These are phyloP conservation scores for Papilio dardanus DNA, from an alignment of 1,140 invertebrate genomes.

Conservation along the genomic window DNA sequence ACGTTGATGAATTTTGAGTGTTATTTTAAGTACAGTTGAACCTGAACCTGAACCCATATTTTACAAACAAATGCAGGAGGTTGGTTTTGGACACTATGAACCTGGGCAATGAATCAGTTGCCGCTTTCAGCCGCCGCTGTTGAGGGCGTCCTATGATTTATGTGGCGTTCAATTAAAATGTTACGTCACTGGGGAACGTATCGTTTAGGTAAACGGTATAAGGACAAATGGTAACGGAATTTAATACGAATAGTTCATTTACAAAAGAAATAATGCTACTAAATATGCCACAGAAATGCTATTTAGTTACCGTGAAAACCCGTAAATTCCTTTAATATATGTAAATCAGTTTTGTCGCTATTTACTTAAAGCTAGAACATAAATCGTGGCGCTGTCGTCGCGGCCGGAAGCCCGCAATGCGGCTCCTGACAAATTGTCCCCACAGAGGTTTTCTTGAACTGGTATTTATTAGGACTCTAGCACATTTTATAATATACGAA, in stretches of 20 bases:
- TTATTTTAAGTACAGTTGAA: no score
- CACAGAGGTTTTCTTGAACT: neutral
- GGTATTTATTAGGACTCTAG: neutral
- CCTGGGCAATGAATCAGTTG: constrained; percentile 41
- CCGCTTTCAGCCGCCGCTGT: neutral
- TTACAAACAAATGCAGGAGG: no score
- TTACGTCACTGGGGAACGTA: constrained; percentile 39
- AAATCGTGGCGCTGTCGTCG: neutral
- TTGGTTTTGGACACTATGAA: constrained; percentile 37
- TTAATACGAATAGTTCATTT: no score
- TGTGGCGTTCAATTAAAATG: constrained; percentile 50
- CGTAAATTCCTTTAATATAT: neutral
- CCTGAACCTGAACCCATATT: no score
- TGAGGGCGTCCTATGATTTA: constrained; percentile 50
- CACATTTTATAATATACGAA: neutral
- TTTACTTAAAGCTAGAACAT: neutral
- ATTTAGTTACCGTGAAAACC: neutral
- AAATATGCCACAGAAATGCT: no score
- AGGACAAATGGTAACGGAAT: neutral
- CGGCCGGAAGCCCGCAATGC: neutral
- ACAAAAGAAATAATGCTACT: no score
- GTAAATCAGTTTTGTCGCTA: neutral
- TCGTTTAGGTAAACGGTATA: no score
- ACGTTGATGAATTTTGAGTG: constrained; percentile 14
- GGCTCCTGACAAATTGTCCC: neutral